phyloP scores from a whole-genome alignment of 1,140 invertebrate genomes.

The Drosophila paulistorum region DNA sequence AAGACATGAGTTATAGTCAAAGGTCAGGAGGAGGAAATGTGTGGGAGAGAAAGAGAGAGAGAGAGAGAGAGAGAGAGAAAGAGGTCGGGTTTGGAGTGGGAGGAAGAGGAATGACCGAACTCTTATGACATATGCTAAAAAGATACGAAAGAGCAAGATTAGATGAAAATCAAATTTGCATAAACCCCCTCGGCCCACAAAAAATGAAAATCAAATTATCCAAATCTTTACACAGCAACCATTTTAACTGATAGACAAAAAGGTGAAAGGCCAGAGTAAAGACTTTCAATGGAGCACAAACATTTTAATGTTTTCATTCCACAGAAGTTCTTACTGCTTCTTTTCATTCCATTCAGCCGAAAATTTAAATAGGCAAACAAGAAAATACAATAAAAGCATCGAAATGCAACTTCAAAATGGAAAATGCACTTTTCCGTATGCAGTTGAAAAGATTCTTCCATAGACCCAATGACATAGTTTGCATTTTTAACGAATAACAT shows the following conservation, averaged over 20 bases:
- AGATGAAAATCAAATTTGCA: constrained; percentile 37
- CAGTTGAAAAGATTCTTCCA: constrained; percentile 25
- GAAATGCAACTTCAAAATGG: constrained; percentile 15
- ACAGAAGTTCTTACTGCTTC: constrained; percentile 46
- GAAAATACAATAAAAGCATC: constrained; percentile 57
- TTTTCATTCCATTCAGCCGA: constrained; percentile 21
- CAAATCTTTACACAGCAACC: not conserved
- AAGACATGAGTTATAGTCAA: constrained; percentile 29
- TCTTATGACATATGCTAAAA: constrained; percentile 6
- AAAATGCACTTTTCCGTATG: constrained; percentile 24
- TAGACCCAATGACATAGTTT: constrained; percentile 74
- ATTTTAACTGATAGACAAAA: constrained; percentile 24
- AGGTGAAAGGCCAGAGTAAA: constrained; percentile 44
- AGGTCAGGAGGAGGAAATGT: constrained; percentile 14
- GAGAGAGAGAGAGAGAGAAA: not conserved
- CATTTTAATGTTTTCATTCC: constrained; percentile 50
- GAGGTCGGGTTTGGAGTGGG: not conserved
- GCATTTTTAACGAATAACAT: constrained; percentile 38
- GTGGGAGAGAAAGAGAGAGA: not conserved
- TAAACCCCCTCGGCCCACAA: constrained; percentile 22
- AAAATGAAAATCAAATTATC: not conserved
- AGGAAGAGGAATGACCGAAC: constrained; percentile 2
- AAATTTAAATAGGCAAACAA: constrained; percentile 53
- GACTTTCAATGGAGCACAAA: constrained; percentile 21
- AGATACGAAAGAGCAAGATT: not conserved